These are phyloP conservation scores for Cryptocephalus primarius DNA, from an alignment of 2,888 invertebrate species.

Conservation along the genomic window DNA sequence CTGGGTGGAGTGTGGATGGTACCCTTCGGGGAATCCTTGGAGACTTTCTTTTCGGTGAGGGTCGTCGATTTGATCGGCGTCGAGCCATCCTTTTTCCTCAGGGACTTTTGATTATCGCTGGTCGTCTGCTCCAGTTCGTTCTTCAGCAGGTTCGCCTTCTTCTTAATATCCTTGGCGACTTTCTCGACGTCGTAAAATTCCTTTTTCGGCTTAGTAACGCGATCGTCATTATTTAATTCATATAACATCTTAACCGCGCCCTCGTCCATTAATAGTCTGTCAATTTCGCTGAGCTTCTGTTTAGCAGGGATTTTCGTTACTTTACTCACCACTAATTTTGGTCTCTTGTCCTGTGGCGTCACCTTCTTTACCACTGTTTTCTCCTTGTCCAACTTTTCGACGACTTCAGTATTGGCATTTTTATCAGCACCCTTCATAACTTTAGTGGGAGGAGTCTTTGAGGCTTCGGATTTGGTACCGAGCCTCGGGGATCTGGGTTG, in stretches of 20 bases:
- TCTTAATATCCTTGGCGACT: slow-evolving; percentile 29
- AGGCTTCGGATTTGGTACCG: slow-evolving; percentile 5
- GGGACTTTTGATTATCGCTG: slow-evolving; percentile 28
- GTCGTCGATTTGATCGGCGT: slow-evolving; percentile 7
- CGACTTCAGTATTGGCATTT: slow-evolving; percentile 6
- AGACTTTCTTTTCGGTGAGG: slow-evolving; percentile 29
- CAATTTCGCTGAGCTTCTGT: slow-evolving; percentile 46
- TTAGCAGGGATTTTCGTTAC: slow-evolving; percentile 1
- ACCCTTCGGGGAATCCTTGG: slow-evolving; percentile 32
- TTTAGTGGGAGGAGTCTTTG: slow-evolving; percentile 6
- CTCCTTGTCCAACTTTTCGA: slow-evolving; percentile 5
- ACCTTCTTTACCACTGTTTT: slow-evolving; percentile 10
- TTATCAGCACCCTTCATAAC: slow-evolving; percentile 7
- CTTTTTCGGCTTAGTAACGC: slow-evolving; percentile 20
- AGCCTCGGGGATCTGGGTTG: slow-evolving; percentile 13
- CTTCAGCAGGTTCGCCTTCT: slow-evolving; percentile 31
- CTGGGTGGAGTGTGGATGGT: slow-evolving; percentile 40
- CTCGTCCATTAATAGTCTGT: slow-evolving; percentile 69
- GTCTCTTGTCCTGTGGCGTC: slow-evolving; percentile 5
- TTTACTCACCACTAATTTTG: slow-evolving; percentile 10
- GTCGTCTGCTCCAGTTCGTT: slow-evolving; percentile 30
- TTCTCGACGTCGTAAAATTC: slow-evolving; percentile 26
- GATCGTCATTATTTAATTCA: slow-evolving; percentile 52
- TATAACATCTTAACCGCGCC: slow-evolving; percentile 76
- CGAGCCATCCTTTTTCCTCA: slow-evolving; percentile 36